Base-by-base conservation (phyloP, 2,888 invertebrate genomes). In the Tridacna gigas region DNA sequence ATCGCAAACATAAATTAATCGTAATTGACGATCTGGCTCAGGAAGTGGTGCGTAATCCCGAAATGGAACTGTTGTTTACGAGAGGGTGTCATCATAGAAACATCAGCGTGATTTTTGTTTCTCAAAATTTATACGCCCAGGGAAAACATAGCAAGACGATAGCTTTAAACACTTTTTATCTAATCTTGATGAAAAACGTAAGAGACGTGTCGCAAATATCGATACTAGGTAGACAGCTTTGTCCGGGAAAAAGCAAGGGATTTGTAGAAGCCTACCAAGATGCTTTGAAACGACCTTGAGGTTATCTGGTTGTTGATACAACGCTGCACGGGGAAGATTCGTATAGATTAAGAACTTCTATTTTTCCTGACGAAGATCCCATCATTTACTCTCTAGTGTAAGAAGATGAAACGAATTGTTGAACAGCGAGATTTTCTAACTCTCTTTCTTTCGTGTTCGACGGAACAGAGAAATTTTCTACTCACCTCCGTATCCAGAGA, bases 21-120 rank as follows among this genome's bases (percentile, higher is more conserved):
- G 51, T 83, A 26, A 22, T 83, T 13, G 82, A 83, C 25, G 82
- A 83, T 28, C 48, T 83, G 15, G 76, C 76, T 20, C 82, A 83
- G 18, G 60, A 76, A 20, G 82, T 83, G 11, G 22, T 77, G 15
- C 28, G 63, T 18, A 69, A 51, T 60, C 56, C 48, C 22, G 63
- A 77, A 11, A 77, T 77, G 71, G 81, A 81, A 45, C 56, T 80
- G n/a, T n/a, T 80, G 20, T 80, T 80, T 26, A 80, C 80, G 3
- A 80, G 71, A 37, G 80, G 84, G 11, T 69, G 69, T 0, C 84
- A 84, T 60, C 84, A 84, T 28, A 77, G 56, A 80, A 25, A 74
- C 12, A 56, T 82, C 12, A 60, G 56, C n/a, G 77, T 77, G 1
- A 77, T 77, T 22, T 51, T 77, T 37, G 56, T 77, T 26, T 60